These are phyloP conservation scores for Vulpes ferrilata DNA, from an alignment of 2,113 vertebrate species.

Conservation along the genomic window DNA sequence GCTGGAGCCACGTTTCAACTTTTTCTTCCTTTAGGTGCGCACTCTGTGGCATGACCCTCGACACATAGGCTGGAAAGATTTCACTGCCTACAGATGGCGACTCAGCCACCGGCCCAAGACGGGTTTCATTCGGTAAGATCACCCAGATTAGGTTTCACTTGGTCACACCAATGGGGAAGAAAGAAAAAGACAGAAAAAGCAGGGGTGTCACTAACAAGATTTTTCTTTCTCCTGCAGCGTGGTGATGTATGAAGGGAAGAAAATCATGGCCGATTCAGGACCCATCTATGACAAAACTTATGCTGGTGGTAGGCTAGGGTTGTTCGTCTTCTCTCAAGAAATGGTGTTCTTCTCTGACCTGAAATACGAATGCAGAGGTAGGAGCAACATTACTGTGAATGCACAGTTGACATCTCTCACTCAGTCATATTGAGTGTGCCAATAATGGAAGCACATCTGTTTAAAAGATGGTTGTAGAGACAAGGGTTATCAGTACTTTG, in stretches of 20 bases:
- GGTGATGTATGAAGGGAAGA: constrained; percentile 99
- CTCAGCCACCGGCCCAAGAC: constrained; percentile 98
- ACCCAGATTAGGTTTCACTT: neutral
- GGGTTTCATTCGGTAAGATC: constrained; percentile 95
- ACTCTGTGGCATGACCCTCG: constrained; percentile 99
- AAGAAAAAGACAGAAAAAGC: neutral
- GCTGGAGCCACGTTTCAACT: neutral
- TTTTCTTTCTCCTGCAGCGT: constrained; percentile 88
- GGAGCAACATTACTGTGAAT: constrained; percentile 56
- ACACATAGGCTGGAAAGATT: constrained; percentile 99
- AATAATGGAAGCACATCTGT: neutral
- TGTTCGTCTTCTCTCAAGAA: constrained; percentile 99
- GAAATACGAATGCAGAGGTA: constrained; percentile 99
- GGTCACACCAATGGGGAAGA: too few species aligned
- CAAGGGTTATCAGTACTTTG: neutral
- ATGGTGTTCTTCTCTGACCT: constrained; percentile 99
- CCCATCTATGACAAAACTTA: constrained; percentile 98
- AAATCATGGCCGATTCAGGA: constrained; percentile 99
- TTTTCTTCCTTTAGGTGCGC: constrained; percentile 90
- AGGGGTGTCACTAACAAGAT: neutral
- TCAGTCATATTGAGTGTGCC: neutral
- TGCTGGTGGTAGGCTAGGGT: constrained; percentile 95
- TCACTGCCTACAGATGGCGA: constrained; percentile 98
- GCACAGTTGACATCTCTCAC: neutral
- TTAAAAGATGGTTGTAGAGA: neutral